Evolutionary conservation across 2,888 invertebrate species (phyloP).

Genomic region (Scrobipalpa costella): DNA sequence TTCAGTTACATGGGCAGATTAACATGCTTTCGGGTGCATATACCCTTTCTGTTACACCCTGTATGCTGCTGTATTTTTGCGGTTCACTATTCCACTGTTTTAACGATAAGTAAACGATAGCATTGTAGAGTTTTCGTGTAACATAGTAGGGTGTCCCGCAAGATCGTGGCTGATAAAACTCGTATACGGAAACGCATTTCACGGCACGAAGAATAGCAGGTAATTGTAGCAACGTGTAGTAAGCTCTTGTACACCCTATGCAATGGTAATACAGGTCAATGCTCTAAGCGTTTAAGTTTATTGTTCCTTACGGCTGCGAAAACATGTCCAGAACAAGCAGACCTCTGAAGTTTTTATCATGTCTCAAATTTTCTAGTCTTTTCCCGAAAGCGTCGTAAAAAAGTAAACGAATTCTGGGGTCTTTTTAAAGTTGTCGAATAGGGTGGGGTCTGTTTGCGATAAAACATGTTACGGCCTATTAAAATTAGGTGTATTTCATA

Average conservation of each 20-base stretch:
- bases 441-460: constrained; percentile 25
- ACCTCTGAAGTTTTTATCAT: constrained; percentile 1
- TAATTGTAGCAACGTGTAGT: constrained; percentile 39
- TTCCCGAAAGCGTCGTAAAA: not conserved
- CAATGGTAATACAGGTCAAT: constrained; percentile 22
- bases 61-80: not conserved
- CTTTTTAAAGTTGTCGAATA: constrained; percentile 16
- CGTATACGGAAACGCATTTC: constrained; percentile 52
- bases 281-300: constrained; percentile 4
- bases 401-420: not conserved
- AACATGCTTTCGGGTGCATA: too few relatives aligned
- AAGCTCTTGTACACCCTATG: constrained; percentile 22
- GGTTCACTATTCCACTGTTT: not conserved
- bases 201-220: constrained; percentile 43
- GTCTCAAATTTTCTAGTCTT: not conserved
- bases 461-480: constrained; percentile 36
- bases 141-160: constrained; percentile 36
- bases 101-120: constrained; percentile 38
- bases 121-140: constrained; percentile 37
- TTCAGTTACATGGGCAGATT: too few relatives aligned
- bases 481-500: constrained; percentile 31
- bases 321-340: not conserved
- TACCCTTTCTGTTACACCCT: too few relatives aligned
- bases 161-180: constrained; percentile 48
- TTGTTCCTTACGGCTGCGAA: constrained; percentile 16